A percentile compares a stretch with the other conserved stretches of the same genome.
Evolutionary conservation across 2,888 invertebrate species (phyloP).

Genomic region (Graphium colonna): DNA sequence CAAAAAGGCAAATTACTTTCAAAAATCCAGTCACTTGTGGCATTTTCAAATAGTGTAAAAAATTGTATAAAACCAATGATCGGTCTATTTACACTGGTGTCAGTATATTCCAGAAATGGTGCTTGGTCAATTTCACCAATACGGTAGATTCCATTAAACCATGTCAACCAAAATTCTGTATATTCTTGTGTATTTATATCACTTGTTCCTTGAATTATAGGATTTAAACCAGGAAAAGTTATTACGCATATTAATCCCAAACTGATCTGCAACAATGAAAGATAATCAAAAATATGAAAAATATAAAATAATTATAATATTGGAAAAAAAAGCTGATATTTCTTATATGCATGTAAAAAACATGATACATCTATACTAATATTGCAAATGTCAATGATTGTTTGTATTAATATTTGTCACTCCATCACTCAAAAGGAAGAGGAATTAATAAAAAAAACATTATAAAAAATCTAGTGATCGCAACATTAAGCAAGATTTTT

Average conservation of each 20-base stretch:
- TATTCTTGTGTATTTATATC: conserved; percentile 1
- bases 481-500: too few species aligned
- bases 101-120: background rate
- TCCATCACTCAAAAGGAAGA: too few species aligned
- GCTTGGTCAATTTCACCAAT: background rate
- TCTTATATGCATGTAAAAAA: too few species aligned
- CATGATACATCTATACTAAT: too few species aligned
- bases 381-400: too few species aligned
- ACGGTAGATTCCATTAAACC: conserved; percentile 1
- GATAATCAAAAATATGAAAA: too few species aligned
- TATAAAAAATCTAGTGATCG: too few species aligned
- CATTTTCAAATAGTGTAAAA: background rate
- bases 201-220: background rate
- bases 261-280: conserved; percentile 7
- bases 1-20: conserved; percentile 17
- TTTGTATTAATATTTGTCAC: too few species aligned
- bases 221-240: background rate
- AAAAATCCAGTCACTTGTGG: conserved; percentile 9
- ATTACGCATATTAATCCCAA: background rate
- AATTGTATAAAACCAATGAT: conserved; percentile 11
- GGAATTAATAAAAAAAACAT: too few species aligned
- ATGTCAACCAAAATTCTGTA: conserved; percentile 4
- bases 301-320: too few species aligned
- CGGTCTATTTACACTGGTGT: background rate
- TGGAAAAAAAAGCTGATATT: too few species aligned